Evolutionary conservation across 2,888 invertebrate genomes (phyloP).

Genomic region (Sminthurinus aureus): DNA sequence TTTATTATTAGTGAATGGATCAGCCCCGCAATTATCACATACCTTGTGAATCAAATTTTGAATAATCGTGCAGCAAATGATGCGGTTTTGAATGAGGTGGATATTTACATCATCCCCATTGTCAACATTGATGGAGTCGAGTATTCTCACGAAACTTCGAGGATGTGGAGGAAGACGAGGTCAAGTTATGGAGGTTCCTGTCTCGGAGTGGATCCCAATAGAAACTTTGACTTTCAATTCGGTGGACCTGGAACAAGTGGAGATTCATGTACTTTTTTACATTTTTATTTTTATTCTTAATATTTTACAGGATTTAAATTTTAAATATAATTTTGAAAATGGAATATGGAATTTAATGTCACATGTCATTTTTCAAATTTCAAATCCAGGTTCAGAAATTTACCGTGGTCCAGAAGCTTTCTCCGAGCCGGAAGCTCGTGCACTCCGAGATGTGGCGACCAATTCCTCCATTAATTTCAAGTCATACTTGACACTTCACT

Average conservation of each 20-base stretch:
- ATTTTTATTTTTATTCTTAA: no score
- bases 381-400: constrained; percentile 66
- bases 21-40: constrained; percentile 31
- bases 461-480: constrained; percentile 48
- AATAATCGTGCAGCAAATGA: constrained; percentile 26
- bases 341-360: no score
- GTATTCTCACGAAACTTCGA: constrained; percentile 56
- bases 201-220: constrained; percentile 24
- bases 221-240: constrained; percentile 31
- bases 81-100: constrained; percentile 63
- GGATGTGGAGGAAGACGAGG: constrained; percentile 82
- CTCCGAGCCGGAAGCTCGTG: constrained; percentile 79
- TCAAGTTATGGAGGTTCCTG: constrained; percentile 59
- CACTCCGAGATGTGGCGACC: constrained; percentile 70
- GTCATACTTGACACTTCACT: constrained; percentile 63
- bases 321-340: no score
- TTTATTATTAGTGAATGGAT: constrained; percentile 71
- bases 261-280: not conserved
- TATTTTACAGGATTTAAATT: no score
- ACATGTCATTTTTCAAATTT: no score
- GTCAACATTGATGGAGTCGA: constrained; percentile 78
- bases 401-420: constrained; percentile 77
- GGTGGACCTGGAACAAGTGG: constrained; percentile 19
- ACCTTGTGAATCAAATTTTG: constrained; percentile 62
- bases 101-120: constrained; percentile 78